Conservation (phyloP, 2,888 invertebrate species). For the Pandemis corylana region DNA sequence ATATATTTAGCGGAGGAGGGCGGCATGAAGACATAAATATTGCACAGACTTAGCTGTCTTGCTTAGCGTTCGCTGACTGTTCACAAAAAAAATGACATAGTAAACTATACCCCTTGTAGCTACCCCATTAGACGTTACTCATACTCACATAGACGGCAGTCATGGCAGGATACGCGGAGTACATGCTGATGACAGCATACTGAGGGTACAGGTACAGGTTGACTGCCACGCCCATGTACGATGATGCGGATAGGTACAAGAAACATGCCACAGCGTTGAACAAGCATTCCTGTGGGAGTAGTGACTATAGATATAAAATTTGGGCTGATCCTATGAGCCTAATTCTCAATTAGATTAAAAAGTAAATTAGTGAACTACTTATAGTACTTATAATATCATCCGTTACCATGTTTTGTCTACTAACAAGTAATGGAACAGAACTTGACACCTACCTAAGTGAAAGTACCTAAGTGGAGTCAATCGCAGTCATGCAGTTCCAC, state of each 20-base stretch:
- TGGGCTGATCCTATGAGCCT: too few relatives aligned
- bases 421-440: not conserved
- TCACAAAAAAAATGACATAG: too few relatives aligned
- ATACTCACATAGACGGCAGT: slow-evolving; percentile 94
- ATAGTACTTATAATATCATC: too few relatives aligned
- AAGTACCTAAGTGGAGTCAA: not conserved
- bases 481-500: not conserved
- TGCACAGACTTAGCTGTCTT: too few relatives aligned
- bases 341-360: not conserved
- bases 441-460: not conserved
- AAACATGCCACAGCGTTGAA: slow-evolving; percentile 92
- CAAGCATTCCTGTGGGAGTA: slow-evolving; percentile 87
- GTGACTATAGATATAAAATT: too few relatives aligned
- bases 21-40: too few relatives aligned
- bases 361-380: too few relatives aligned
- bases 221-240: slow-evolving; percentile 92
- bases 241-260: slow-evolving; percentile 91
- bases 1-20: too few relatives aligned
- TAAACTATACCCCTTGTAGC: too few relatives aligned
- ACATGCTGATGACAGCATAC: slow-evolving; percentile 89
- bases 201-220: slow-evolving; percentile 91
- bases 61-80: too few relatives aligned
- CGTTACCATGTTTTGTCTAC: not conserved
- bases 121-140: slow-evolving; percentile 70
- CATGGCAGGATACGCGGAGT: slow-evolving; percentile 95